Evolutionary conservation across 2,888 invertebrate species (phyloP), one percentile per base, ranked within the genome.

Genomic region (Eumacrocentrus americanus): DNA sequence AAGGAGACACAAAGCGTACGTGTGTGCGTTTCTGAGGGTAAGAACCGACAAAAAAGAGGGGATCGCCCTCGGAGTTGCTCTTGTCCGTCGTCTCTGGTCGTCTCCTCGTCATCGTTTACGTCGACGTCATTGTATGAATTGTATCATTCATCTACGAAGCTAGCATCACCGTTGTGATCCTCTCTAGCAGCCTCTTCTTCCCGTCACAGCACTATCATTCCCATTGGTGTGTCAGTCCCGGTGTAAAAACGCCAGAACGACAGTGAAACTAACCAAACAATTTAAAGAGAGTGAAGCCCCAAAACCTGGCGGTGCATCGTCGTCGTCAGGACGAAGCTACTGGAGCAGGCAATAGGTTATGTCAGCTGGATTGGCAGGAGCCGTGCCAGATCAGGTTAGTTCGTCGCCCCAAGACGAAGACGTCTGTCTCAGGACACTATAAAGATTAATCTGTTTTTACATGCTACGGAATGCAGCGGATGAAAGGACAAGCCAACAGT

Each of bases 401-500:
- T 72, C 71, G 70, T 69, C 73, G 70, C 23, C 37, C 61, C 48
- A 52, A 52, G 58, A 42, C 59, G 9, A 14, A 37, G 37, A 42
- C 34, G 25, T 42, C 29, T 20, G 11, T 53, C 44, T 54, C 4
- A 23, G 25, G n/a, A 22, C 25, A 52, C 22, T 50, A 44, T 22
- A 50, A 55, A 60, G 54, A 50, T 60, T 60, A 42, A 60, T 76
- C 73, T 76, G 73, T 72, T 78, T 78, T 80, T 79, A 75, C 79
- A 81, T 80, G 79, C 78, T 69, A 79, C 79, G 80, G 78, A 76
- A 80, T 81, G 80, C 80, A 81, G 80, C 80, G 80, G 80, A 81
- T 80, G 80, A 80, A 80, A 76, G 80, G 80, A 76, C 80, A 81
- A 72, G 70, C 78, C 68, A 79, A 78, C 71, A 80, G 72, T 75